A percentile compares a stretch with the other conserved stretches of the same genome.
phyloP scores from a whole-genome alignment of 2,888 invertebrate genomes.

The Scaptodrosophila latifasciaeformis region DNA sequence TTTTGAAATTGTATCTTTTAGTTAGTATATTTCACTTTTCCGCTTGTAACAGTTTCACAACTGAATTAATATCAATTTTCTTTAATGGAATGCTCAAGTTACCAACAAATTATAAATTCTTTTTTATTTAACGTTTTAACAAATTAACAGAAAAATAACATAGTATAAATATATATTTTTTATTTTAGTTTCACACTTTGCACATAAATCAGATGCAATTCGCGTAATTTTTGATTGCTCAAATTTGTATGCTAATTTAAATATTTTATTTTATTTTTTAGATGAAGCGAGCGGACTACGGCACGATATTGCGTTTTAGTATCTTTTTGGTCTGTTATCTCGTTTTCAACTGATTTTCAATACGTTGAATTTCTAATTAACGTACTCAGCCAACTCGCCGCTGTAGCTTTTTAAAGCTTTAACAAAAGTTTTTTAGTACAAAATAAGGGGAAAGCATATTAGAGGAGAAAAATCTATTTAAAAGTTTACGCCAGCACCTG shows the following conservation, averaged over 20 bases:
- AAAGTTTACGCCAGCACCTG: constrained; percentile 2
- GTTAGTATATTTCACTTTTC: constrained; percentile 22
- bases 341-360: constrained; percentile 71
- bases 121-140: constrained; percentile 4
- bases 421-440: constrained; percentile 54
- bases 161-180: constrained; percentile 23
- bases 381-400: constrained; percentile 40
- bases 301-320: constrained; percentile 29
- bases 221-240: too few species aligned
- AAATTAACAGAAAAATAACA: neutral
- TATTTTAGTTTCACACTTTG: constrained; percentile 5
- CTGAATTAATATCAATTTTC: constrained; percentile 7
- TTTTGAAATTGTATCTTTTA: constrained; percentile 18
- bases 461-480: too few species aligned
- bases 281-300: constrained; percentile 35
- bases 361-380: constrained; percentile 63
- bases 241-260: too few species aligned
- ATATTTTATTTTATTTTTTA: constrained; percentile 22
- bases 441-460: too few species aligned
- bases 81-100: constrained; percentile 42
- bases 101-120: neutral
- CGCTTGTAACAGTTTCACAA: constrained; percentile 21
- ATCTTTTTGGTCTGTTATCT: constrained; percentile 71
- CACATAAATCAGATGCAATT: neutral
- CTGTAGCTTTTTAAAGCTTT: constrained; percentile 25